These are phyloP conservation scores for Zaprionus camerounensis DNA, from an alignment of 1,140 invertebrate species.

Conservation along the genomic window DNA sequence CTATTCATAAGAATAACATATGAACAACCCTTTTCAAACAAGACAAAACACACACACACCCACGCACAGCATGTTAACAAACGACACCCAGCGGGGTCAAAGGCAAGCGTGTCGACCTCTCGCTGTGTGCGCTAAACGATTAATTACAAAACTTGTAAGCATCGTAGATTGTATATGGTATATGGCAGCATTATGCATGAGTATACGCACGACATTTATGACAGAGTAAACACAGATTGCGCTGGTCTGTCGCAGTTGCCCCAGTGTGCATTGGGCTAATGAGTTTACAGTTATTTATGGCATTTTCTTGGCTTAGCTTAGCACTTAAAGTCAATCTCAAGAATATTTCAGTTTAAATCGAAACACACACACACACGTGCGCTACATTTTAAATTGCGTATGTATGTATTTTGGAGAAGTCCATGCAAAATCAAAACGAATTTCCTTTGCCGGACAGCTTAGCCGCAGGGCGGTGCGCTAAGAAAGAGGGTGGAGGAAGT, in stretches of 20 bases:
- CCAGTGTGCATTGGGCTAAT: slow-evolving; percentile 32
- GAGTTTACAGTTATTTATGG: slow-evolving; percentile 38
- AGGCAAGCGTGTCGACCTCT: slow-evolving; percentile 46
- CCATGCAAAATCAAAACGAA: slow-evolving; percentile 79
- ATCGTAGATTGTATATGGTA: neutral
- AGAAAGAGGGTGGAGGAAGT: neutral
- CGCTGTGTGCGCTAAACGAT: slow-evolving; percentile 38
- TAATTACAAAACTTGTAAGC: slow-evolving; percentile 30
- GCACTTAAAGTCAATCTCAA: slow-evolving; percentile 30
- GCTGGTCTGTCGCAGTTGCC: neutral
- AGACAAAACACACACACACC: neutral
- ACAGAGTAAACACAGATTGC: slow-evolving; percentile 1
- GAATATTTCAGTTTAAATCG: slow-evolving; percentile 29
- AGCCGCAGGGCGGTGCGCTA: slow-evolving; percentile 29
- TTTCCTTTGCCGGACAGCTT: slow-evolving; percentile 69
- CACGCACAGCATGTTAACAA: slow-evolving; percentile 30
- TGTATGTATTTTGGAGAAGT: slow-evolving; percentile 59
- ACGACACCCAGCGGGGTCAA: slow-evolving; percentile 26
- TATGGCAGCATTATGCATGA: neutral
- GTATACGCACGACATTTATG: slow-evolving; percentile 22
- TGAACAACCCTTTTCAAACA: slow-evolving; percentile 12
- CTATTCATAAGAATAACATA: neutral
- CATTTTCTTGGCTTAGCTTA: neutral
- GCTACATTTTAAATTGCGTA: slow-evolving; percentile 71
- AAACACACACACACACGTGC: slow-evolving; percentile 54